Percentiles rank a stretch among this genome's conserved stretches.
These are phyloP conservation scores for Acanthosoma haemorrhoidale DNA, from an alignment of 2,888 invertebrate genomes.

Conservation along the genomic window DNA sequence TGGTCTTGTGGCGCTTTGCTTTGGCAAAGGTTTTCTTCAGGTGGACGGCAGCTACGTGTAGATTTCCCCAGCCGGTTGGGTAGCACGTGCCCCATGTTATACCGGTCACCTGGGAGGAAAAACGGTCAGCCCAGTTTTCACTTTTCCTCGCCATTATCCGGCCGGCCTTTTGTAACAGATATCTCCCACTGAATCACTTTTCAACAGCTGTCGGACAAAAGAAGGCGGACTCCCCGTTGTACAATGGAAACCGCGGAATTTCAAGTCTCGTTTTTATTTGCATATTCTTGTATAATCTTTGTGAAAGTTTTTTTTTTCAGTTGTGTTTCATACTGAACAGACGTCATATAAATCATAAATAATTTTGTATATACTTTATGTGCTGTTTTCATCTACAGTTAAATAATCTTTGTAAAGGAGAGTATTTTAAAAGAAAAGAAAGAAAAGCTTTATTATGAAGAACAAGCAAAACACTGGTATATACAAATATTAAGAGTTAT, in stretches of 20 bases:
- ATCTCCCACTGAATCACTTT: background rate
- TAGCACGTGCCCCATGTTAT: conserved; percentile 10
- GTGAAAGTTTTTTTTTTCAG: background rate
- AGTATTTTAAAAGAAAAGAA: too few species aligned
- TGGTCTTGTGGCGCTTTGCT: background rate
- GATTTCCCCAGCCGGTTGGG: background rate
- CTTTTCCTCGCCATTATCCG: background rate
- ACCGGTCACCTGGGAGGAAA: background rate
- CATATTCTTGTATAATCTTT: too few species aligned
- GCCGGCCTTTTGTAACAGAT: background rate
- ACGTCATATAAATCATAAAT: background rate
- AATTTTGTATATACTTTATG: too few species aligned
- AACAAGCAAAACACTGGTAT: too few species aligned
- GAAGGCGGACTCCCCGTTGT: background rate
- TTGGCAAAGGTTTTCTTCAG: background rate
- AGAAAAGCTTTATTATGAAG: too few species aligned
- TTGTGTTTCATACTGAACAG: background rate
- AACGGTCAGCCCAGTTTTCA: conserved; percentile 15
- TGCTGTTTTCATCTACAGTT: too few species aligned
- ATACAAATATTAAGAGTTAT: too few species aligned
- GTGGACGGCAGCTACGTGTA: background rate
- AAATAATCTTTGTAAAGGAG: too few species aligned
- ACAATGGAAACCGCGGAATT: too few species aligned
- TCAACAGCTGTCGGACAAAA: background rate
- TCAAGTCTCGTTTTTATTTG: too few species aligned